These are phyloP conservation scores for Clavelina lepadiformis DNA, from an alignment of 23 tunicate species.

Conservation along the genomic window DNA sequence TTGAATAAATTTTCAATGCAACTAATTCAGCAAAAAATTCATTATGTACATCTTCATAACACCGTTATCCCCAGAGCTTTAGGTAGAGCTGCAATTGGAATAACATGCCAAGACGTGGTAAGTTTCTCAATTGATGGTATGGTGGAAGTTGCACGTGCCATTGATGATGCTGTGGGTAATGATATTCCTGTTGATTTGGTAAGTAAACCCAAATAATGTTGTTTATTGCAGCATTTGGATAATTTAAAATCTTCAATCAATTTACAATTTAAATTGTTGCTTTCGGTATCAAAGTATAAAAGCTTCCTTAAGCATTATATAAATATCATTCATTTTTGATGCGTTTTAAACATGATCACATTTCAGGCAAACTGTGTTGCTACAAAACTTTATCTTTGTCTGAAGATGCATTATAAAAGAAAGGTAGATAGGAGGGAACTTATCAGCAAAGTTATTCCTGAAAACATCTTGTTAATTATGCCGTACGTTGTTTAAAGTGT, in stretches of 20 bases:
- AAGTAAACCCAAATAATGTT: neutral
- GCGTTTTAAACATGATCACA: too few species aligned
- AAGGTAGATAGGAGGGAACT: neutral
- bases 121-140: neutral
- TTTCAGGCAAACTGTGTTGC: conserved; percentile 29
- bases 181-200: conserved; percentile 9
- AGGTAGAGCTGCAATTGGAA: neutral
- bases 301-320: too few species aligned
- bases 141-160: neutral
- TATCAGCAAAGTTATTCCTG: conserved; percentile 16
- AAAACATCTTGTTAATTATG: conserved; percentile 25
- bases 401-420: conserved; percentile 1
- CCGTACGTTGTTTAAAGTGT: conserved; percentile 3
- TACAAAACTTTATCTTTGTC: conserved; percentile 9
- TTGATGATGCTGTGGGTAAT: conserved; percentile 4
- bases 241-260: neutral
- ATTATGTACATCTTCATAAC: too few species aligned
- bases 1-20: too few species aligned
- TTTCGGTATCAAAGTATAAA: too few species aligned
- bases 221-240: neutral
- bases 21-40: too few species aligned
- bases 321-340: too few species aligned
- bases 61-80: neutral
- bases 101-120: conserved; percentile 9
- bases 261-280: too few species aligned